Base-by-base conservation (phyloP, 2,797 vertebrate genomes). In the Aselliscus stoliczkanus region DNA sequence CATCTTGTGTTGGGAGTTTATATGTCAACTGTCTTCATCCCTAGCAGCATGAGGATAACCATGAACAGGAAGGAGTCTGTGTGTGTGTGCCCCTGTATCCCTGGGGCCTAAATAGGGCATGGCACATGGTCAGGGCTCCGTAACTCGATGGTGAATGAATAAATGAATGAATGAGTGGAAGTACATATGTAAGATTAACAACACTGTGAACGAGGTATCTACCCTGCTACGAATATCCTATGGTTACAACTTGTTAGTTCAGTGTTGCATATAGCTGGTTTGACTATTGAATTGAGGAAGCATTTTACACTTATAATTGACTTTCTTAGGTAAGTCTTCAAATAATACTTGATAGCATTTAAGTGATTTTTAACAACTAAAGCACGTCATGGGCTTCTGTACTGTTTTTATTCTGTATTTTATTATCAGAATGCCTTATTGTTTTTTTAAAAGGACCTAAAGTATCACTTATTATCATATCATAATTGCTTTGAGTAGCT, bases 401-500 rank as follows among this genome's bases (percentile, higher is more conserved):
- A 75, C 25, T 76, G 93, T 94, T 75, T 75, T 58, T 58, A n/a
- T 54, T 91, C 52, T 80, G 34, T 42, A 23, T 80, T 47, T 18
- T 86, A 86, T 42, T 72, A 85, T 37, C 52, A 87, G 60, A 87
- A 67, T 92, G n/a, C 5, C 25, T 60, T 91, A 44, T 77, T 88
- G 34, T n/a, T 89, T 80, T 83, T 31, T 34, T 47, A 47, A 93
- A 90, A 89, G 52, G 34, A 34, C 42, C 42, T 44, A 65, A 88
- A 82, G 27, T 88, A 64, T 90, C 47, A 47, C 31, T 92, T 84
- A 95, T 85, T 90, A 80, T 67, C 52, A 62, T 93, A 76, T 82
- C 44, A 37, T 93, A 93, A 96, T 93, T 95, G 50, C 75, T 90
- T 79, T n/a, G 47, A 95, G 54, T 80, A 88, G 50, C 84, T 88